These are phyloP conservation scores for Epistrophella euchroma DNA, from an alignment of 2,888 invertebrate genomes.

Conservation along the genomic window DNA sequence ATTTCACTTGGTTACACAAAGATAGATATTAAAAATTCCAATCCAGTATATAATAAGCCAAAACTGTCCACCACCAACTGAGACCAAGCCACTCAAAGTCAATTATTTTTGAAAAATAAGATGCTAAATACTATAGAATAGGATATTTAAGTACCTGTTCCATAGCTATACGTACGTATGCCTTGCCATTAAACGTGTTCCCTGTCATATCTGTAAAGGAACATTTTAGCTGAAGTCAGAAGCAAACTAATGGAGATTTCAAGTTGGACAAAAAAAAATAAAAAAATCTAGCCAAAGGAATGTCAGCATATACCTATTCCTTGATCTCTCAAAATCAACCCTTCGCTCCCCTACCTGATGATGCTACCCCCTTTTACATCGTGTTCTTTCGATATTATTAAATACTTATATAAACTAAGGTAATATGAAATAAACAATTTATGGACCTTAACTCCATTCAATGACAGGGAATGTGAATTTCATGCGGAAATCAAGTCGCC, in stretches of 20 bases:
- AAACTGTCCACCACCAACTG: conserved; percentile 39
- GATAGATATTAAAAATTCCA: neutral
- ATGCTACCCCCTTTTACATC: neutral
- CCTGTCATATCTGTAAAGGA: conserved; percentile 43
- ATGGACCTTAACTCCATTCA: conserved; percentile 42
- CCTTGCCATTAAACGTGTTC: conserved; percentile 31
- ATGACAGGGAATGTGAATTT: conserved; percentile 60
- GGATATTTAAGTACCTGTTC: conserved; percentile 16
- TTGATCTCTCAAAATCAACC: conserved; percentile 10
- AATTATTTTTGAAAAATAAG: conserved; percentile 55
- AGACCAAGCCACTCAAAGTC: conserved; percentile 57
- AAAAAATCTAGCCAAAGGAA: conserved; percentile 13
- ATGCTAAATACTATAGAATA: conserved; percentile 26
- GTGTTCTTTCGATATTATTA: neutral
- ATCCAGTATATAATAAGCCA: neutral
- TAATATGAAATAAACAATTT: conserved; percentile 66
- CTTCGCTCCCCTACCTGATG: neutral
- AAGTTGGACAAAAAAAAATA: neutral
- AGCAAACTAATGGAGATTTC: conserved; percentile 25
- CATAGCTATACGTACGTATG: neutral
- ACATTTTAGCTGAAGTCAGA: conserved; percentile 10
- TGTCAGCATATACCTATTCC: conserved; percentile 1
- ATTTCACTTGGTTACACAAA: neutral
- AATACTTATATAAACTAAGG: conserved; percentile 1
- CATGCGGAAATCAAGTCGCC: conserved; percentile 58